Percentiles rank a stretch among this genome's conserved stretches.
Conservation (phyloP, 2,797 vertebrate species). For the Squalus acanthias region DNA sequence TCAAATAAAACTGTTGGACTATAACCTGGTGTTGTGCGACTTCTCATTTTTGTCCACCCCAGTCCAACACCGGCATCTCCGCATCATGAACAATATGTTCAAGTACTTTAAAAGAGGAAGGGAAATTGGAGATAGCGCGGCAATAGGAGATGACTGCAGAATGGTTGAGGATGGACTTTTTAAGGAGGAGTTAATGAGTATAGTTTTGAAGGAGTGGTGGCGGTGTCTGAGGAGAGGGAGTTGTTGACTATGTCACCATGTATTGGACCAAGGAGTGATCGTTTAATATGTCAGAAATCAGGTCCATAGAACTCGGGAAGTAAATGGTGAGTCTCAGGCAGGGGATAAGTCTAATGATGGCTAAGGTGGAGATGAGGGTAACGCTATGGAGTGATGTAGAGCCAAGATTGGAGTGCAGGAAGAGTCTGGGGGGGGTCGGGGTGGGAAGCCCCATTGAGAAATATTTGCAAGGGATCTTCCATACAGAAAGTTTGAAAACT, state of each 20-base stretch:
- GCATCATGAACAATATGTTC: not conserved
- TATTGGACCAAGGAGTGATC: not conserved
- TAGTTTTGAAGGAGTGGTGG: not conserved
- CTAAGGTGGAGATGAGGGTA: not conserved
- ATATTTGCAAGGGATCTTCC: not conserved
- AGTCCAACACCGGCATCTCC: no score
- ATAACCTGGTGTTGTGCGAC: no score
- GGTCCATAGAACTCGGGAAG: not conserved
- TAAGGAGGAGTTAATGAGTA: not conserved
- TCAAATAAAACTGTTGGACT: no score
- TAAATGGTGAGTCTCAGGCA: not conserved
- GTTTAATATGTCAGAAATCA: no score
- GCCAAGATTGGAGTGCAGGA: not conserved
- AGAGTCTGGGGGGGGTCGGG: not conserved
- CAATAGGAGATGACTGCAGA: not conserved
- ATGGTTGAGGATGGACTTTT: not conserved
- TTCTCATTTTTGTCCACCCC: no score
- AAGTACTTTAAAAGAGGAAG: not conserved
- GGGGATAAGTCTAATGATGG: not conserved
- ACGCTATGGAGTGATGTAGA: not conserved
- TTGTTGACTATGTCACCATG: not conserved
- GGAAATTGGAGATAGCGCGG: not conserved
- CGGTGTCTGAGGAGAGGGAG: not conserved
- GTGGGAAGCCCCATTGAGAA: not conserved
- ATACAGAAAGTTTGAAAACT: not conserved